These are phyloP conservation scores for Tromatobia lineatoria DNA, from an alignment of 2,888 invertebrate genomes.

Conservation along the genomic window DNA sequence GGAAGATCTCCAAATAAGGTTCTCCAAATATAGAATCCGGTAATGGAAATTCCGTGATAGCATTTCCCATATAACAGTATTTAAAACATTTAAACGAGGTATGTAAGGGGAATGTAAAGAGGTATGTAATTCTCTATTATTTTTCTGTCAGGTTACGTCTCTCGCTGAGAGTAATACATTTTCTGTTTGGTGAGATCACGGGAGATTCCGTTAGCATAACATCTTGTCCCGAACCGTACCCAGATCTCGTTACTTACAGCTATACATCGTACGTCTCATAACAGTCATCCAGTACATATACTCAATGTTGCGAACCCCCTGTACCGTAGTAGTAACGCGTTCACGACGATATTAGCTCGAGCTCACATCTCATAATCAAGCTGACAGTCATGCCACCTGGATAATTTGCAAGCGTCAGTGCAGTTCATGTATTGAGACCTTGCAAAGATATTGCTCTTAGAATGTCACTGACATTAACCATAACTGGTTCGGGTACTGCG, in stretches of 20 bases:
- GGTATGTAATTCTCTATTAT: slow-evolving; percentile 25
- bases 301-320: slow-evolving; percentile 16
- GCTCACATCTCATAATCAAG: slow-evolving; percentile 77
- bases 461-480: neutral
- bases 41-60: neutral
- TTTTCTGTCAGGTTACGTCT: slow-evolving; percentile 13
- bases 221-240: slow-evolving; percentile 19
- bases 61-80: neutral
- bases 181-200: slow-evolving; percentile 14
- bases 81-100: neutral
- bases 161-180: slow-evolving; percentile 16
- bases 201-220: slow-evolving; percentile 19
- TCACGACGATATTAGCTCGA: slow-evolving; percentile 35
- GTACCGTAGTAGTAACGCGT: slow-evolving; percentile 40
- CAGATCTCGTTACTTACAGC: slow-evolving; percentile 39
- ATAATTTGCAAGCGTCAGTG: slow-evolving; percentile 19
- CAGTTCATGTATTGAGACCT: slow-evolving; percentile 4
- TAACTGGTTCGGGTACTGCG: neutral
- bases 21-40: neutral
- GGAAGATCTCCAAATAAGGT: too few species aligned
- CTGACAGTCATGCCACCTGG: slow-evolving; percentile 72
- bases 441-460: neutral
- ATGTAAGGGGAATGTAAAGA: too few species aligned
- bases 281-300: slow-evolving; percentile 20
- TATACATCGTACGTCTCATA: slow-evolving; percentile 58